Base-by-base conservation (phyloP, 2,888 invertebrate species). In the Tipula helvola region DNA sequence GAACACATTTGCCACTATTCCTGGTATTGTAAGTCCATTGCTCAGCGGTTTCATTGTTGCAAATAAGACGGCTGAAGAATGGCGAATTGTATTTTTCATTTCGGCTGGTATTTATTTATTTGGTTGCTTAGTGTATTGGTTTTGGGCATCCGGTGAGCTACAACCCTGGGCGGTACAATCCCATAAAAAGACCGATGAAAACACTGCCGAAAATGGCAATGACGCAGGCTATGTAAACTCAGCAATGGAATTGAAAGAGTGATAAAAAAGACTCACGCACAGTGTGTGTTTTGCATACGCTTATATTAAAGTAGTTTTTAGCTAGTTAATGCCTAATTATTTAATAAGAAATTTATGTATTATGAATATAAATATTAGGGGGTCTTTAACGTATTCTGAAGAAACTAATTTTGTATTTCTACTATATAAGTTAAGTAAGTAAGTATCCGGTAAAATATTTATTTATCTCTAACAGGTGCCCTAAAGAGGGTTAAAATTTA, bases 11-110 rank as follows among this genome's bases (percentile, higher is more conserved):
- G 98, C 97, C 0, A 98, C 98, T 0, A 92, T 98, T 86, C 97
- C 98, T 0, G 98, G 98, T 41, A 97, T 98, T 89, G 92, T 98
- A n/a, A 96, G 97, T 90, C 98, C 98, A 0, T 93, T 95, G 12
- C 91, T 97, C 0, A 96, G 96, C 0, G 97, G 97, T 7, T 93
- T 94, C 86, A 94, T 97, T 87, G 96, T 97, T 16, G 93, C 93
- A 87, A 92, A 95, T 88, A 94, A 95, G 95, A 94, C 93, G 3
- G 93, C 94, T 28, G 94, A 93, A 18, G 95, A 97, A 91, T 98
- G 98, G 98, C 94, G 95, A 88, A 92, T 94, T 44, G 96, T 98
- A 8, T 98, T 98, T 91, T 96, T 96, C 91, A 95, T 97, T 89
- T 95, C 97, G 0, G 95, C 96, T 88, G 93, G 93, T 87, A 94